Evolutionary conservation across 2,888 invertebrate genomes (phyloP).

Genomic region (Steinernema carpocapsae): DNA sequence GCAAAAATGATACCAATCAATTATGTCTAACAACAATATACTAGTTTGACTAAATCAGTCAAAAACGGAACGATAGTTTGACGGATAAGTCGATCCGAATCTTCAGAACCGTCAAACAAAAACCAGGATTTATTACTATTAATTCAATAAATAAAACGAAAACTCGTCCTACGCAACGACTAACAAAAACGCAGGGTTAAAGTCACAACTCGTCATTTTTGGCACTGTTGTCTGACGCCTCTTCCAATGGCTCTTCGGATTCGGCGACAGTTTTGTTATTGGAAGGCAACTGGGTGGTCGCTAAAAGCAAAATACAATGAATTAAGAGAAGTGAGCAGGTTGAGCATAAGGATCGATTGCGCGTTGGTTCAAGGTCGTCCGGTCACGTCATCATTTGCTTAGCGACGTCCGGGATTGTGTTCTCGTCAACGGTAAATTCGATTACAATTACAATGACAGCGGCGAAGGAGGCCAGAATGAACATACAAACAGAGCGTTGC

Average conservation of each 20-base stretch:
- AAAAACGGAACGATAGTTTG: too few relatives aligned
- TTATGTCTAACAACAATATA: too few relatives aligned
- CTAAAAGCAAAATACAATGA: conserved; percentile 8
- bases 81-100: too few relatives aligned
- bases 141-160: conserved; percentile 21
- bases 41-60: too few relatives aligned
- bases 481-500: conserved; percentile 48
- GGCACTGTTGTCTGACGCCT: neutral
- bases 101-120: neutral
- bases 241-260: neutral
- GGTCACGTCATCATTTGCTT: conserved; percentile 25
- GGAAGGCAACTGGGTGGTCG: conserved; percentile 2
- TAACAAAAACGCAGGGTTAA: neutral
- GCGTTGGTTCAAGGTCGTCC: conserved; percentile 12
- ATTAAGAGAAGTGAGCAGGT: neutral
- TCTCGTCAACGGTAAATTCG: conserved; percentile 55
- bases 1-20: too few relatives aligned
- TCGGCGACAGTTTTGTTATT: neutral
- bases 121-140: conserved; percentile 26
- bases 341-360: conserved; percentile 8
- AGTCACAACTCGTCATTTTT: conserved; percentile 25
- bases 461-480: conserved; percentile 48
- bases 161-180: conserved; percentile 24
- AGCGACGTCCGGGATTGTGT: conserved; percentile 43
- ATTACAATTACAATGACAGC: conserved; percentile 50